Base-by-base conservation (phyloP, 2,888 invertebrate species). In the Neocrepidodera transversa region DNA sequence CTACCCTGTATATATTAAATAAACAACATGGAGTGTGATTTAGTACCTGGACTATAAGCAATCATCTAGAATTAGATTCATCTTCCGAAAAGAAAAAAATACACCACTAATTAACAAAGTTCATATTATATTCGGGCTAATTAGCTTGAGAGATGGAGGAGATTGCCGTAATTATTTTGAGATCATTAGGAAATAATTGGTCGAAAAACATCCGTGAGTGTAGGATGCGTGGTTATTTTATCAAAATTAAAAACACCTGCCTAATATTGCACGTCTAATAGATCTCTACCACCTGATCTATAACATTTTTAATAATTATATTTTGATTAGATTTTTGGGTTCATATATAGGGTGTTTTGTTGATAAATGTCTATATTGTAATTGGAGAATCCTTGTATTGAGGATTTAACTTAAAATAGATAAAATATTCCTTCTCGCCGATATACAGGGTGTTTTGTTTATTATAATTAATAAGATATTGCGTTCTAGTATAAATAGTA, bases 101-200 rank as follows among this genome's bases (percentile, higher is more conserved):
- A 45, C 58, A 49, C 50, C 30, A 56, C 66, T 66, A 66, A 66
- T 64, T 58, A 64, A 57, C 62, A 50, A 64, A 66, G 48, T 64
- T 61, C 64, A 64, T 64, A 63, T 65, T 65, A 57, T 65, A 54
- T 54, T 55, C 54, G 42, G 35, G 58, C 64, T 65, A 67, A 67
- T 67, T 67, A 67, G 67, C 35, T 52, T 59, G 45, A 54, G 54
- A 63, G 62, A 64, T 64, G 60, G 52, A 62, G 53, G 58, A 67
- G 65, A 67, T 67, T 63, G 63, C 56, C 49, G 65, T 64, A 67
- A 67, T 67, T 67, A 67, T 67, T 65, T 65, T 48, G 58, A 60
- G 62, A 65, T 65, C 67, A 67, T 67, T 67, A 67, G 64, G 66
- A 67, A 67, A 69, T 69, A 69, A 69, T 69, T 69, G 68, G 69